These are phyloP conservation scores for Bostrychus sinensis DNA, from an alignment of 2,113 vertebrate species.

Conservation along the genomic window DNA sequence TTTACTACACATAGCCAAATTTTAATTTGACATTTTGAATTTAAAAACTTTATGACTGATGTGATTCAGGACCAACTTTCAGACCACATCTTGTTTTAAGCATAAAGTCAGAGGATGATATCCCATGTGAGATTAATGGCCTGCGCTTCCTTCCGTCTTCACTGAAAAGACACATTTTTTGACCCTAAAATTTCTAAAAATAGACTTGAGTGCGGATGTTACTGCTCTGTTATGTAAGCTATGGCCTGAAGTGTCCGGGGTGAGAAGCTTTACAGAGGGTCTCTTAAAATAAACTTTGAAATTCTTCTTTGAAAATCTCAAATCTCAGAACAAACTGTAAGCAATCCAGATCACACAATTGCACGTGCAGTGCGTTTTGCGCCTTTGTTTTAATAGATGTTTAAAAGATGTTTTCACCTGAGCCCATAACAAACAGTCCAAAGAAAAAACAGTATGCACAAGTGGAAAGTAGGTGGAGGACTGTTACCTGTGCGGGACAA, in stretches of 20 bases:
- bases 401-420: too few relatives aligned
- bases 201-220: slow-evolving; percentile 66
- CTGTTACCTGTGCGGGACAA: too few relatives aligned
- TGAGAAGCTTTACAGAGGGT: slow-evolving; percentile 65
- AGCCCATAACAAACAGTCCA: too few relatives aligned
- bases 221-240: slow-evolving; percentile 67
- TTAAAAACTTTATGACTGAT: background rate
- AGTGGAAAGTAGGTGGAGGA: too few relatives aligned
- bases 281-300: slow-evolving; percentile 65
- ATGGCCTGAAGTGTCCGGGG: slow-evolving; percentile 68
- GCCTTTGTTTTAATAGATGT: too few relatives aligned
- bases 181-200: slow-evolving; percentile 71
- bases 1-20: too few relatives aligned
- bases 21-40: background rate
- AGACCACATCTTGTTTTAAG: slow-evolving; percentile 3
- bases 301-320: slow-evolving; percentile 36
- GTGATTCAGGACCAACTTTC: background rate
- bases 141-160: slow-evolving; percentile 7
- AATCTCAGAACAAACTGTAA: slow-evolving; percentile 7
- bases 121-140: slow-evolving; percentile 14
- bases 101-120: slow-evolving; percentile 8
- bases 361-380: too few relatives aligned
- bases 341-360: background rate
- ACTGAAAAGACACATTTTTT: slow-evolving; percentile 56
- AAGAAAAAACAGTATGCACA: too few relatives aligned